Percentiles rank a stretch among this genome's conserved stretches.
These are phyloP conservation scores for Choreutis nemorana DNA, from an alignment of 2,888 invertebrate genomes.

Conservation along the genomic window DNA sequence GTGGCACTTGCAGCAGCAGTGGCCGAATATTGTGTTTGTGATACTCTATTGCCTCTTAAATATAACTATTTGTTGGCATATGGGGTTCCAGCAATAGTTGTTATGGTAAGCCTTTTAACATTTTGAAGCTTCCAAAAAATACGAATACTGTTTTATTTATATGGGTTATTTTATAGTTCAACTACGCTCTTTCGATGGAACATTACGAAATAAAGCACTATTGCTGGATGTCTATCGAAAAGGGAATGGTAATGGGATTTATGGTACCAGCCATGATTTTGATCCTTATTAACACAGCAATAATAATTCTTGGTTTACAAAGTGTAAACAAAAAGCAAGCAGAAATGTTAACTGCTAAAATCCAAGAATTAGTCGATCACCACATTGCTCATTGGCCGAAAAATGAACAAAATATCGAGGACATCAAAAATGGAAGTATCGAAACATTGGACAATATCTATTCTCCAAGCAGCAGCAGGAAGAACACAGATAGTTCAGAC, in stretches of 20 bases:
- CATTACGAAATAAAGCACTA: constrained; percentile 78
- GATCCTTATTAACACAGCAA: constrained; percentile 69
- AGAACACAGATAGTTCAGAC: constrained; percentile 53
- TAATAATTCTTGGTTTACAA: constrained; percentile 65
- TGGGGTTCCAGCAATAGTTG: constrained; percentile 69
- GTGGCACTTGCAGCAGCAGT: constrained; percentile 66
- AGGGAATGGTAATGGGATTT: constrained; percentile 79
- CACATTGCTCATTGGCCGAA: constrained; percentile 50
- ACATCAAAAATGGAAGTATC: constrained; percentile 35
- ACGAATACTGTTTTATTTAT: too few relatives aligned
- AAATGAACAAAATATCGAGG: constrained; percentile 21
- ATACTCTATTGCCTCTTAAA: constrained; percentile 62
- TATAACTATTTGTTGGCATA: constrained; percentile 70
- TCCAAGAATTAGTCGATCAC: constrained; percentile 49
- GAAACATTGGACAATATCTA: constrained; percentile 45
- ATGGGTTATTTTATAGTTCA: constrained; percentile 64
- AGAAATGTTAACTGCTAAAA: constrained; percentile 48
- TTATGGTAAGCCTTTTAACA: constrained; percentile 63
- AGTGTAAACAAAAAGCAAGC: constrained; percentile 53
- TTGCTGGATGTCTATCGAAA: constrained; percentile 80
- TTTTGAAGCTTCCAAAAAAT: too few relatives aligned
- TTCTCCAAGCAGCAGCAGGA: constrained; percentile 44
- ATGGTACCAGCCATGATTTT: constrained; percentile 76
- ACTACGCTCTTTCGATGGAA: constrained; percentile 72
- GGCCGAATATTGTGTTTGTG: constrained; percentile 66